phyloP scores from a whole-genome alignment of 92 coral and sea anemone genomes.

The Palythoa grandiflora region DNA sequence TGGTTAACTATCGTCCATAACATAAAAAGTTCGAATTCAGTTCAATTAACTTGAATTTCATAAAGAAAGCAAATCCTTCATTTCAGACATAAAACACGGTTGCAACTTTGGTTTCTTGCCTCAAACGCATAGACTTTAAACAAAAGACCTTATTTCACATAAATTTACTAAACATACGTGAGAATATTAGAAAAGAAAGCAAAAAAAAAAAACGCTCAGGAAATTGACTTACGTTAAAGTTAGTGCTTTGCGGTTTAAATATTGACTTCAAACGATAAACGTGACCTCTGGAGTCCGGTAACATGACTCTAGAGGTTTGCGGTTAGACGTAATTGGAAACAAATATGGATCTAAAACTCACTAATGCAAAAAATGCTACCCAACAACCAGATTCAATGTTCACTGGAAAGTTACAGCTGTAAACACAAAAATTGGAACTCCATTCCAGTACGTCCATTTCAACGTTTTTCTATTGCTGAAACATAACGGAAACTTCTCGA shows the following conservation, averaged over 20 bases:
- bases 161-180: slow-evolving; percentile 17
- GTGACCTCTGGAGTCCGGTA: slow-evolving; percentile 2
- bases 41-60: neutral
- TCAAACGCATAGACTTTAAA: slow-evolving; percentile 10
- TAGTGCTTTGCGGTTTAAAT: neutral
- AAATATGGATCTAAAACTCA: no score
- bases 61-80: neutral
- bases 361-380: no score
- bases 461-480: no score
- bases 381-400: no score
- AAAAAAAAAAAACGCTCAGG: neutral
- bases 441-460: no score
- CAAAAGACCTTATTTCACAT: slow-evolving; percentile 23
- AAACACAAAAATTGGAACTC: no score
- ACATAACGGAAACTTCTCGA: no score
- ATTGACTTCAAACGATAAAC: slow-evolving; percentile 15
- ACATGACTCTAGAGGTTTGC: neutral
- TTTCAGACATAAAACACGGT: slow-evolving; percentile 1
- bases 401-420: no score
- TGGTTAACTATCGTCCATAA: neutral
- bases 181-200: neutral
- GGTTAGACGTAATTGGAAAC: no score
- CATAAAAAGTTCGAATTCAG: neutral
- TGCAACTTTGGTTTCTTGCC: neutral
- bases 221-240: slow-evolving; percentile 9